These are phyloP conservation scores for Protonemura montana DNA, from an alignment of 2,888 invertebrate genomes.

Conservation along the genomic window DNA sequence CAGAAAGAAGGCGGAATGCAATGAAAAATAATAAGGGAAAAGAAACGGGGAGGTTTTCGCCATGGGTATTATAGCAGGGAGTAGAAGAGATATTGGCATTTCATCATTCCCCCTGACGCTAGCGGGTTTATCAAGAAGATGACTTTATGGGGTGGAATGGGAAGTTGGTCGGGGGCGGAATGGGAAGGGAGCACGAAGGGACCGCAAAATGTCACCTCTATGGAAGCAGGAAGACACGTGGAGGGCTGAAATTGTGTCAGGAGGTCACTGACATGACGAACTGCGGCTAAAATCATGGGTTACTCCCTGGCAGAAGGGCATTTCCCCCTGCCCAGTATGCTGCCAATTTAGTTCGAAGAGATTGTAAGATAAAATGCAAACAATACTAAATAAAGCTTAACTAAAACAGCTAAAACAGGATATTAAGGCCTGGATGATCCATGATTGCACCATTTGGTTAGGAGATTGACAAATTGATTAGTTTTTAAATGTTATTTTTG, in stretches of 20 bases:
- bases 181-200: not conserved
- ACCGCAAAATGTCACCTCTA: not conserved
- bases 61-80: not conserved
- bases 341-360: no score
- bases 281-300: not conserved
- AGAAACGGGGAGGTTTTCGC: not conserved
- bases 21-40: slow-evolving; percentile 35
- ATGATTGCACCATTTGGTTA: no score
- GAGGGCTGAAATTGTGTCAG: not conserved
- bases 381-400: no score
- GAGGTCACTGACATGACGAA: not conserved
- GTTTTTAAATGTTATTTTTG: no score
- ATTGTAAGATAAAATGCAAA: no score
- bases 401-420: no score
- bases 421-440: no score
- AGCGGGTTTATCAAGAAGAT: slow-evolving; percentile 28
- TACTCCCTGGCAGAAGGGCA: no score
- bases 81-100: slow-evolving; percentile 30
- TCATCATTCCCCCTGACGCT: slow-evolving; percentile 19
- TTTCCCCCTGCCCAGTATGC: no score
- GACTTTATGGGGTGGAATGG: not conserved
- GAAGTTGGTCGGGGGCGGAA: not conserved
- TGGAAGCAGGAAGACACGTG: slow-evolving; percentile 25
- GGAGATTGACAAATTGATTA: no score
- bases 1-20: not conserved